These are phyloP conservation scores for Theretra japonica DNA, from an alignment of 2,888 invertebrate genomes.

Conservation along the genomic window DNA sequence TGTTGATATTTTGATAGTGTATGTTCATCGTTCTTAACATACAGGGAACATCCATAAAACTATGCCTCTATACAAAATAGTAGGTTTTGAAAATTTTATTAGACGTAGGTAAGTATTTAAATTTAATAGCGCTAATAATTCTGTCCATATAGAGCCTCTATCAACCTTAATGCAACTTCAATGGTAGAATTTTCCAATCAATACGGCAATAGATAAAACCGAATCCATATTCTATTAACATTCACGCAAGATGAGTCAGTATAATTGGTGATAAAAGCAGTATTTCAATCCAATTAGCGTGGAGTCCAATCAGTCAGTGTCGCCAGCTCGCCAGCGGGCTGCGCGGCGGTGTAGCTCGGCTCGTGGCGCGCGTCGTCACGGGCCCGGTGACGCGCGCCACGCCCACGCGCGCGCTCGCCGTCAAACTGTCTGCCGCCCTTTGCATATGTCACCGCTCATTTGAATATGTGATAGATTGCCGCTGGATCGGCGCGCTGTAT, in stretches of 20 bases:
- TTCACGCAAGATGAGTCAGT: constrained; percentile 10
- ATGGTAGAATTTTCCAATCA: neutral
- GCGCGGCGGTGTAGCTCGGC: neutral
- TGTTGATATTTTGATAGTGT: neutral
- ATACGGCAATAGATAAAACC: neutral
- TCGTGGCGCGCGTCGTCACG: constrained; percentile 3
- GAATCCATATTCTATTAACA: constrained; percentile 1
- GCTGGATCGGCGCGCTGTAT: constrained; percentile 5
- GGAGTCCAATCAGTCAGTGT: constrained; percentile 23
- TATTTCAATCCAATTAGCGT: constrained; percentile 27
- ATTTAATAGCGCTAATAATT: too few species aligned
- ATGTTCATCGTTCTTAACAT: neutral
- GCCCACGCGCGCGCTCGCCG: constrained; percentile 24
- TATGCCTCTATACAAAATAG: too few species aligned
- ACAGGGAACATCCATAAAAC: neutral
- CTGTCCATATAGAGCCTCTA: neutral
- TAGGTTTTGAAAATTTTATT: too few species aligned
- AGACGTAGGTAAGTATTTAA: too few species aligned
- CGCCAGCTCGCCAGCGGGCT: neutral
- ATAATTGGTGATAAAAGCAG: constrained; percentile 11
- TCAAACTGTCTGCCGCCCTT: constrained; percentile 23
- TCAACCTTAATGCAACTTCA: neutral
- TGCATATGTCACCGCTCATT: constrained; percentile 28
- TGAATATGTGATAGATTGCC: constrained; percentile 26
- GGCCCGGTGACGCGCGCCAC: constrained; percentile 4